Evolutionary conservation across 1,140 invertebrate genomes (phyloP), one percentile per base, ranked within the genome.

Genomic region (Campoletis sonorensis): DNA sequence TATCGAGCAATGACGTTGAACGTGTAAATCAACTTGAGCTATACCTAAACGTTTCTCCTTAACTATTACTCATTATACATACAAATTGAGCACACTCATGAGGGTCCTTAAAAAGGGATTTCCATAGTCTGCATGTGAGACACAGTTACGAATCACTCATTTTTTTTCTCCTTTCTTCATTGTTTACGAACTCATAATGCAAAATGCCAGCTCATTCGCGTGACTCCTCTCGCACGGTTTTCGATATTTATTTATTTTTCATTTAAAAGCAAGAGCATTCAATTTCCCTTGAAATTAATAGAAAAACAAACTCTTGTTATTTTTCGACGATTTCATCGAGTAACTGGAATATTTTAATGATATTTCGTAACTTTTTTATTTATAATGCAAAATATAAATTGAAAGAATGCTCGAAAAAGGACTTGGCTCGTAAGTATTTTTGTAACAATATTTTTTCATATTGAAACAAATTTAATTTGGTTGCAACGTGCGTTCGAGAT

Each of bases 51-150:
- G 54, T 58, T 58, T 58, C 54, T 58, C 16, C 15, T 58, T 58
- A 58, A 58, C 54, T 23, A 58, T 58, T 58, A 58, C 54, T 58
- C 54, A 58, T 58, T 58, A 58, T 58, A 58, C 54, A 23, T 58
- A 58, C 54, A 58, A n/a, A 23, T 58, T 58, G 18, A 23, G n/a
- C n/a, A 58, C 18, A 58, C 54, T 58, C 54, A 23, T n/a, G 54
- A 58, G 21, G 54, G 54, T 58, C 54, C 54, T 58, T 58, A 21
- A n/a, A 58, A 58, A 58, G 54, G 54, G 18, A 58, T 58, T 58
- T 58, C 54, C 54, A 58, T 58, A 5, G 10, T 2, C 54, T 58
- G 16, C 5, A 21, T n/a, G 18, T 58, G 54, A 58, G 54, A 58
- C 54, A 58, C 54, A 5, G 18, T 21, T n/a, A 58, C 54, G 54